A percentile compares a stretch with the other conserved stretches of the same genome.
These are phyloP conservation scores for Melipona quadrifasciata DNA, from an alignment of 1,140 invertebrate genomes.

Conservation along the genomic window DNA sequence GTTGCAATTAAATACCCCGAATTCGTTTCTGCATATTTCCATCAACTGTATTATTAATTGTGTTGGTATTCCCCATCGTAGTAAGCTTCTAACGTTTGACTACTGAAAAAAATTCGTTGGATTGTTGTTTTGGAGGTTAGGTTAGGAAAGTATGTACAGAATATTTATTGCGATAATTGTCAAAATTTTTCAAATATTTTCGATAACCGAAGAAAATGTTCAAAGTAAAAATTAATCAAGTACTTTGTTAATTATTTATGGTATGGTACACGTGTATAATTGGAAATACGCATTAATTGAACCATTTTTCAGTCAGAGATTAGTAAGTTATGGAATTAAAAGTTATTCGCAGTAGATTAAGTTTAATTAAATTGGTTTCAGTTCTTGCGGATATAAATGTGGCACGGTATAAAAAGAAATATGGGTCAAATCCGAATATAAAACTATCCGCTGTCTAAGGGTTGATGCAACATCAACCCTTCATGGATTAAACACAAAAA, in stretches of 20 bases:
- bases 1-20: slow-evolving; percentile 27
- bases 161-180: not conserved
- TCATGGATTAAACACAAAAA: no score
- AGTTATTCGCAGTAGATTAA: not conserved
- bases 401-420: no score
- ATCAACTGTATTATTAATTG: not conserved
- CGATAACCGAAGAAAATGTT: not conserved
- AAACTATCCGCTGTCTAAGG: no score
- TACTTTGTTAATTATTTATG: no score
- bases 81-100: not conserved
- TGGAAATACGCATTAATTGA: not conserved
- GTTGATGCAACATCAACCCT: no score
- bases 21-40: slow-evolving; percentile 18
- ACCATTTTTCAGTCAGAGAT: not conserved
- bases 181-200: not conserved
- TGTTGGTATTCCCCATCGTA: not conserved
- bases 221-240: no score
- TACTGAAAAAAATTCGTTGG: not conserved
- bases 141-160: not conserved
- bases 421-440: no score
- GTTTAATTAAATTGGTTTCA: not conserved
- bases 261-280: no score
- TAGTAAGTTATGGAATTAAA: not conserved
- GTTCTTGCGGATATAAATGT: not conserved
- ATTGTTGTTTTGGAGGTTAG: not conserved